phyloP scores from a whole-genome alignment of 1,140 invertebrate species.

The Chlorops oryzae region DNA sequence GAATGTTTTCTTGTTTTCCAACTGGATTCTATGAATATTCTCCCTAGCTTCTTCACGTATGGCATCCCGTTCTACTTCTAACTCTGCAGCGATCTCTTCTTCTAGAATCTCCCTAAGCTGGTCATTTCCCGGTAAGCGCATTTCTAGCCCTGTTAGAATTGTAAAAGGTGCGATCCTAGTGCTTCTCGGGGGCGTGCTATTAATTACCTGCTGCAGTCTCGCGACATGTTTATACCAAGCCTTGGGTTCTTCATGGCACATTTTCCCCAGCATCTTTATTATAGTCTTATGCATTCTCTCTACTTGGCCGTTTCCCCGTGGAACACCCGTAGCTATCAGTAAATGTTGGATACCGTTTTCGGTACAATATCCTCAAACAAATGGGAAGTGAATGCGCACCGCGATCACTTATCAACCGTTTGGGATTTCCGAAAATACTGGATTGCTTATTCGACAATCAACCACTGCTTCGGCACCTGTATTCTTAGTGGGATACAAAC shows the following conservation, averaged over 20 bases:
- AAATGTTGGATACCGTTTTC: conserved; percentile 19
- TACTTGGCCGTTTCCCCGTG: conserved; percentile 16
- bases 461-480: conserved; percentile 26
- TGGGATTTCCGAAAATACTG: conserved; percentile 36
- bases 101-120: conserved; percentile 1
- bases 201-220: conserved; percentile 9
- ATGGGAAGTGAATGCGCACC: conserved; percentile 21
- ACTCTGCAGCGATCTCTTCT: not conserved
- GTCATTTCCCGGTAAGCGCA: not conserved
- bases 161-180: conserved; percentile 6
- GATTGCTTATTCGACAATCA: conserved; percentile 15
- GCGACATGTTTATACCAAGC: conserved; percentile 10
- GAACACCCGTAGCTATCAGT: too few relatives aligned
- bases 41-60: conserved; percentile 3
- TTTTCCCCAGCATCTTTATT: conserved; percentile 7
- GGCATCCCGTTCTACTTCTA: not conserved
- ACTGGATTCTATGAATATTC: conserved; percentile 4
- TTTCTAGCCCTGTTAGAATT: conserved; percentile 6
- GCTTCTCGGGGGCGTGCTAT: conserved; percentile 7
- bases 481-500: conserved; percentile 39
- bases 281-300: conserved; percentile 22
- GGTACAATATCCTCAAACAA: conserved; percentile 25
- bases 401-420: conserved; percentile 31
- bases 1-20: not conserved
- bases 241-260: not conserved